Evolutionary conservation across 2,797 vertebrate species (phyloP).

Genomic region (Amniataba percoides): DNA sequence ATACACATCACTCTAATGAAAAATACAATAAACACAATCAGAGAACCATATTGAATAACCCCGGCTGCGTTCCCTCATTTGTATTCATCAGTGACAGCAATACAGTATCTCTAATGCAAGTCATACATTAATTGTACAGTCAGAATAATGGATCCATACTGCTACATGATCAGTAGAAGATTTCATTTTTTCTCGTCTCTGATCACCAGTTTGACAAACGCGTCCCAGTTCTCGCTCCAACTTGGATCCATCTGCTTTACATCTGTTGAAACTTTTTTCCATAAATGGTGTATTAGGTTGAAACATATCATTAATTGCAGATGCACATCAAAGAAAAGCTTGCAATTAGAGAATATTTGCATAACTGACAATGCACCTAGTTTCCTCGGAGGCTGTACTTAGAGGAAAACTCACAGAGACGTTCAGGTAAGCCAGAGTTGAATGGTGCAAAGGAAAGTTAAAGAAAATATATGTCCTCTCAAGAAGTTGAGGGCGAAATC

Average conservation of each 20-base stretch:
- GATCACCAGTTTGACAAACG: conserved; percentile 38
- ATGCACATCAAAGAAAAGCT: conserved; percentile 12
- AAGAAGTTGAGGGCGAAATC: too few species aligned
- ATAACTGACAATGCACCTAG: not conserved
- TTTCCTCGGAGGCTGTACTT: conserved; percentile 6
- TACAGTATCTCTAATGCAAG: conserved; percentile 75
- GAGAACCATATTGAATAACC: conserved; percentile 76
- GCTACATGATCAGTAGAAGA: conserved; percentile 24
- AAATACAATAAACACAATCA: conserved; percentile 84
- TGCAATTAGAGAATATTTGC: not conserved
- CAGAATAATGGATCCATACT: conserved; percentile 60
- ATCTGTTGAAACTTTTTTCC: conserved; percentile 20
- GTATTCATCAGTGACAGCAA: conserved; percentile 81
- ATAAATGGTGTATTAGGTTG: not conserved
- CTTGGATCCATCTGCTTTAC: not conserved
- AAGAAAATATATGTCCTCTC: conserved; percentile 21
- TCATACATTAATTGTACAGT: conserved; percentile 71
- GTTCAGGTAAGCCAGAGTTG: conserved; percentile 1
- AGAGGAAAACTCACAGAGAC: conserved; percentile 9
- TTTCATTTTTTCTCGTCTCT: conserved; percentile 16
- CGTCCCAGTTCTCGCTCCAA: conserved; percentile 20
- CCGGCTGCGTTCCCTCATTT: conserved; percentile 68
- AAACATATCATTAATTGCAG: conserved; percentile 17
- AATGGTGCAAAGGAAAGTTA: conserved; percentile 13
- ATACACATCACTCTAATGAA: conserved; percentile 81